These are phyloP conservation scores for Molossus alvarezi DNA, from an alignment of 2,797 vertebrate species.

Conservation along the genomic window DNA sequence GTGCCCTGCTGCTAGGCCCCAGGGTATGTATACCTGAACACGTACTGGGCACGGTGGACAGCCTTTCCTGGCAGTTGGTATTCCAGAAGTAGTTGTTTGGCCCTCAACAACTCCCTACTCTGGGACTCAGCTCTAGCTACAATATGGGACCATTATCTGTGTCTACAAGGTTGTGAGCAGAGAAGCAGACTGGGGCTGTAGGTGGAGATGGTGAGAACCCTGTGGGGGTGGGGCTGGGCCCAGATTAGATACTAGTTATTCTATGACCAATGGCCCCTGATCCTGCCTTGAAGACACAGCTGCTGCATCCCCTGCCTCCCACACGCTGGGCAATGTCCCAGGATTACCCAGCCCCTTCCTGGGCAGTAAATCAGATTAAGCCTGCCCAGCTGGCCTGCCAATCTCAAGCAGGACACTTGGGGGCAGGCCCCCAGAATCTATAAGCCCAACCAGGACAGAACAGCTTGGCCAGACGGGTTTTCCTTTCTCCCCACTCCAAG, in stretches of 20 bases:
- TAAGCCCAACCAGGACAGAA: neutral
- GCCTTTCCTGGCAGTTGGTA: neutral
- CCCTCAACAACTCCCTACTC: neutral
- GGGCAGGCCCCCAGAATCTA: neutral
- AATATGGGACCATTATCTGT: neutral
- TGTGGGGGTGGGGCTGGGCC: neutral
- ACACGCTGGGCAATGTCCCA: neutral
- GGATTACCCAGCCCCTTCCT: neutral
- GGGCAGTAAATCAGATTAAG: neutral
- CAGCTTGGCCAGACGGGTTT: neutral
- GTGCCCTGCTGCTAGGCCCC: neutral
- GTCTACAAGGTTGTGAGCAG: neutral
- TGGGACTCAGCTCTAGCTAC: neutral
- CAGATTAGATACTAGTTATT: constrained; percentile 27
- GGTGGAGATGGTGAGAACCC: neutral
- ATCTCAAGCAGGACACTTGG: neutral
- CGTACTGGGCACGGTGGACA: neutral
- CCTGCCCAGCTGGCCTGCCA: neutral
- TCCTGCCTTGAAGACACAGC: constrained; percentile 24
- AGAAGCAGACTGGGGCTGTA: neutral
- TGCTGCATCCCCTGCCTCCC: neutral
- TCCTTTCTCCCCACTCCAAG: constrained; percentile 2
- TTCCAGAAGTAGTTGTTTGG: neutral
- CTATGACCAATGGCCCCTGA: constrained; percentile 18
- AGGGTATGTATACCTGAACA: neutral